phyloP scores from a whole-genome alignment of 1,140 invertebrate genomes.

The Meloidogyne exigua region DNA sequence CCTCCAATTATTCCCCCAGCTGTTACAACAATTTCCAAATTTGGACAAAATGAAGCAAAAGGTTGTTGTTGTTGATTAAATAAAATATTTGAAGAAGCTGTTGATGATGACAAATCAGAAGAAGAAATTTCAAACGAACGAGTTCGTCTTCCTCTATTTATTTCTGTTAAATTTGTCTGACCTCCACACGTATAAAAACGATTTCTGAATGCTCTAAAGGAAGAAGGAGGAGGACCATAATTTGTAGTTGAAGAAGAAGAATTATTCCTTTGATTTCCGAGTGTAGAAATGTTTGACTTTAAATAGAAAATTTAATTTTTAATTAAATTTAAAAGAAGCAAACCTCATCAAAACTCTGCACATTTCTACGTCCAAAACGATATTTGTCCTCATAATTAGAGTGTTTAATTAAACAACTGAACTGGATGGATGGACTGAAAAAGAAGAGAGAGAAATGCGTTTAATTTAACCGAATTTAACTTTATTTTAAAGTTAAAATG shows the following conservation, averaged over 20 bases:
- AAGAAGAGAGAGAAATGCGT: too few relatives aligned
- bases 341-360: constrained; percentile 43
- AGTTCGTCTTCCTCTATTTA: constrained; percentile 9
- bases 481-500: too few relatives aligned
- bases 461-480: constrained; percentile 1
- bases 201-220: not conserved
- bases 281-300: not conserved
- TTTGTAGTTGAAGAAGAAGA: not conserved
- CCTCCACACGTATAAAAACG: constrained; percentile 15
- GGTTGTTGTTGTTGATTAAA: constrained; percentile 6
- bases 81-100: not conserved
- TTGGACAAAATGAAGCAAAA: not conserved
- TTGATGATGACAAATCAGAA: constrained; percentile 6
- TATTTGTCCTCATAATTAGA: constrained; percentile 11
- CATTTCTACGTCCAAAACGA: constrained; percentile 28
- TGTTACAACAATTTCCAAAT: not conserved
- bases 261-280: not conserved
- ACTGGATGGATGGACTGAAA: constrained; percentile 32
- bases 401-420: constrained; percentile 32
- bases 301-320: not conserved
- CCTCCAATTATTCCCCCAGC: not conserved
- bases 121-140: constrained; percentile 26
- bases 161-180: not conserved
- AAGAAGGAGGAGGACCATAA: not conserved
- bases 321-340: not conserved